These are phyloP conservation scores for Orientallactaga bullata DNA, from an alignment of 2,113 vertebrate species.

Conservation along the genomic window DNA sequence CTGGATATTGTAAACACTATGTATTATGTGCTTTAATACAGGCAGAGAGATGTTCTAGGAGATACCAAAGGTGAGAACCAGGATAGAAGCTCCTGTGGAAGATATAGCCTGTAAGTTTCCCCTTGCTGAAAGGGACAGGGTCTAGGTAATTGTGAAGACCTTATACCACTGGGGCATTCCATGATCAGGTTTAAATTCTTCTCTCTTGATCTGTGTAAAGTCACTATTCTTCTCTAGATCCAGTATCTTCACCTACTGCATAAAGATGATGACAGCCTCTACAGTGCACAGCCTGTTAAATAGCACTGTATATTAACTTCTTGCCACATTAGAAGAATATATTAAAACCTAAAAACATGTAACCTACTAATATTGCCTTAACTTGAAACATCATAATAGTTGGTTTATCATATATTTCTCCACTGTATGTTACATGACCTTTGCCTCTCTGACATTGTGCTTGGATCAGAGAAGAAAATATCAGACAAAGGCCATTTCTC, in stretches of 20 bases:
- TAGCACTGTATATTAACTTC: neutral
- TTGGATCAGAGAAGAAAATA: constrained; percentile 77
- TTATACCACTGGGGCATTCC: neutral
- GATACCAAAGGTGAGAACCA: neutral
- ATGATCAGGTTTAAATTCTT: neutral
- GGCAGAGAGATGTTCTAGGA: neutral
- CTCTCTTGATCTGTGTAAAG: neutral
- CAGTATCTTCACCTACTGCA: neutral
- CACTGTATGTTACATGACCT: constrained; percentile 70
- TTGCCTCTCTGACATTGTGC: constrained; percentile 63
- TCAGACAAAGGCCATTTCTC: constrained; percentile 64
- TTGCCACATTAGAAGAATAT: neutral
- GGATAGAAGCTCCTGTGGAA: neutral
- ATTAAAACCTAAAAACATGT: constrained; percentile 23
- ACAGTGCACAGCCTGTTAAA: neutral
- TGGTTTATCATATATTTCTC: constrained; percentile 51
- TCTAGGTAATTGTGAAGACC: neutral
- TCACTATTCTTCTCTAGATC: neutral
- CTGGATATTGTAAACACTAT: neutral
- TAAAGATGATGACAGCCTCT: neutral
- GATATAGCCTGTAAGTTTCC: neutral
- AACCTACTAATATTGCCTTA: constrained; percentile 17
- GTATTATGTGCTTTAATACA: neutral
- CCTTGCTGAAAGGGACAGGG: neutral
- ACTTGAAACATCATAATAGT: constrained; percentile 46